Percentiles rank a stretch among this genome's conserved stretches.
phyloP scores from a whole-genome alignment of 1,140 invertebrate genomes.

The Drosophila miranda region DNA sequence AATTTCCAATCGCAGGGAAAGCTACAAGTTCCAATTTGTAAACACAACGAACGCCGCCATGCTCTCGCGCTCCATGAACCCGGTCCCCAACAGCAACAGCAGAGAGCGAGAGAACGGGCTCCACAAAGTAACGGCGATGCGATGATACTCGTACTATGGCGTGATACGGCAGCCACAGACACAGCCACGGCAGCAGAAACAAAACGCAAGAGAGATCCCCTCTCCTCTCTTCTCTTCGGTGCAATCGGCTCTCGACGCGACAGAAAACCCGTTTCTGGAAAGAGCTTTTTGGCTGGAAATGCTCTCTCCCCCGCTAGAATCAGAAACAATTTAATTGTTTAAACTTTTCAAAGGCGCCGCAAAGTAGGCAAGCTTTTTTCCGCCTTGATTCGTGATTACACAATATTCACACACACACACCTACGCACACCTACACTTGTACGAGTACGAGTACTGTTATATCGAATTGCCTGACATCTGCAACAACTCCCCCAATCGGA shows the following conservation, averaged over 20 bases:
- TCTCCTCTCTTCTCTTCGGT: slow-evolving; percentile 7
- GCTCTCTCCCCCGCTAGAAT: not conserved
- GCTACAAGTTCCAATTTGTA: slow-evolving; percentile 67
- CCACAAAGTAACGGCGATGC: slow-evolving; percentile 59
- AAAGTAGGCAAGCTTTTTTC: slow-evolving; percentile 30
- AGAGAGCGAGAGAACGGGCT: slow-evolving; percentile 19
- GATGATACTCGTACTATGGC: slow-evolving; percentile 26
- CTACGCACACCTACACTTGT: too few relatives aligned
- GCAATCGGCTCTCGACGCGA: slow-evolving; percentile 17
- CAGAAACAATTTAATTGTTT: slow-evolving; percentile 26
- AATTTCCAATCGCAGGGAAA: slow-evolving; percentile 75
- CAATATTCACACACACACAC: too few relatives aligned
- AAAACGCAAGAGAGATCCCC: slow-evolving; percentile 26
- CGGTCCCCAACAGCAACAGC: slow-evolving; percentile 1
- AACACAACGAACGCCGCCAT: slow-evolving; percentile 39
- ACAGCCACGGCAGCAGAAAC: slow-evolving; percentile 20
- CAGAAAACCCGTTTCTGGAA: slow-evolving; percentile 57
- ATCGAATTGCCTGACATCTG: too few relatives aligned
- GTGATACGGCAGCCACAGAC: slow-evolving; percentile 41
- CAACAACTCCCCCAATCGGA: too few relatives aligned
- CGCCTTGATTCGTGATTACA: too few relatives aligned
- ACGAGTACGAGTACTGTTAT: too few relatives aligned
- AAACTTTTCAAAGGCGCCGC: slow-evolving; percentile 15
- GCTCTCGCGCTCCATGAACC: slow-evolving; percentile 20
- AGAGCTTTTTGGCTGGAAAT: slow-evolving; percentile 71